These are phyloP conservation scores for Hoplodrina blanda DNA, from an alignment of 2,888 invertebrate species.

Conservation along the genomic window DNA sequence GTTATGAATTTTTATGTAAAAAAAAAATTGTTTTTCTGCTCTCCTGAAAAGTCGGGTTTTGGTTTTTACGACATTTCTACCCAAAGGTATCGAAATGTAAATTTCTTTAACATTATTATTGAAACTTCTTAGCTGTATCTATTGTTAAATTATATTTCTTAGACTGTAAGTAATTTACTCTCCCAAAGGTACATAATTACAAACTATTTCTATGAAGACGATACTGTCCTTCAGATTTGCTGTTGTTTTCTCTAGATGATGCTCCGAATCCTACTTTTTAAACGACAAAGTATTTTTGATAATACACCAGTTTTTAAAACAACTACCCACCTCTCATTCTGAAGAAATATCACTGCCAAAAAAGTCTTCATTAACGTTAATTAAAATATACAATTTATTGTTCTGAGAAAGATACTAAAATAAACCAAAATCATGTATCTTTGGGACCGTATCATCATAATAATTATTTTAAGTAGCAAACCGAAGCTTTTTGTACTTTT, in stretches of 20 bases:
- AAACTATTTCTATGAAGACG: conserved; percentile 24
- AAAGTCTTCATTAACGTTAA: conserved; percentile 9
- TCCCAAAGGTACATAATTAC: conserved; percentile 83
- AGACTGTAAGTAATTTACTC: conserved; percentile 66
- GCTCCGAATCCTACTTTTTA: neutral
- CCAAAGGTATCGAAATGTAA: too few relatives aligned
- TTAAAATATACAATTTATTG: neutral
- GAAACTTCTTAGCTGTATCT: conserved; percentile 73
- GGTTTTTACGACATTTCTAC: too few relatives aligned
- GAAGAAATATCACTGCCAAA: conserved; percentile 26
- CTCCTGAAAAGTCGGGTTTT: too few relatives aligned
- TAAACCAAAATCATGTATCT: conserved; percentile 75
- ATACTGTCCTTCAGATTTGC: conserved; percentile 27
- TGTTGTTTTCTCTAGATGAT: neutral
- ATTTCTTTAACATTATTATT: conserved; percentile 79
- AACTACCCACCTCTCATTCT: conserved; percentile 42
- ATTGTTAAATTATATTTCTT: conserved; percentile 78
- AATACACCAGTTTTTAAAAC: neutral
- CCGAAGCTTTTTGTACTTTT: conserved; percentile 64
- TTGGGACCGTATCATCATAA: conserved; percentile 77
- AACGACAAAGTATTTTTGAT: neutral
- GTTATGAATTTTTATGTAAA: too few relatives aligned
- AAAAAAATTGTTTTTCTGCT: too few relatives aligned
- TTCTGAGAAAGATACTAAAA: neutral
- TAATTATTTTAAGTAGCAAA: conserved; percentile 68